Base-by-base conservation (phyloP, 2,888 invertebrate species). In the Timema cristinae region DNA sequence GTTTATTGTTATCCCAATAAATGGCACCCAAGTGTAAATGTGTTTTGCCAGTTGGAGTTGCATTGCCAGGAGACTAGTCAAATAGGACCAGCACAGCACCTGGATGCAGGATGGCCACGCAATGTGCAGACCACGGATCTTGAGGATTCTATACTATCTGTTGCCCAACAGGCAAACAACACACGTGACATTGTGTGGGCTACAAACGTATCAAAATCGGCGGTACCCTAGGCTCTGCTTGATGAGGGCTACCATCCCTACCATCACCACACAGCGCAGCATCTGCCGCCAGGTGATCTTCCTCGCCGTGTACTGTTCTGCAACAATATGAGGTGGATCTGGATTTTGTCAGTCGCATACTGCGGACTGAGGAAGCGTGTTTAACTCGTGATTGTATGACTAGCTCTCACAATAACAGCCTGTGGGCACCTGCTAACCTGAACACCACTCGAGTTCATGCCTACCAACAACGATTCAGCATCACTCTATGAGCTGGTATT, bases 161-260 rank as follows among this genome's bases (percentile, higher is more conserved):
- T n/a, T 5, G 15, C 1, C 13, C 59, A 59, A n/a, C 59, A 59
- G 15, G 59, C 15, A 16, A 5, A 6, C n/a, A 8, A 2, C n/a
- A 56, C n/a, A 11, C 16, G 7, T 56, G 56, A 7, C 59, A 13
- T 59, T 59, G 13, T 5, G 59, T n/a, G 32, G 5, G 59, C 59
- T 6, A 59, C n/a, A 32, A n/a, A n/a, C 59, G n/a, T 59, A 32
- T 59, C 59, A 59, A 11, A 32, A n/a, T 59, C 16, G n/a, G 8
- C 8, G 59, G 59, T 59, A 59, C 59, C 0, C 15, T 6, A n/a
- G 59, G 59, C n/a, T 7, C 5, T n/a, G 13, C 5, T 0, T 5
- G 59, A 59, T 59, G 59, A 59, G 15, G 59, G 59, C 59, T 59
- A 59, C 59, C 59, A 59, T 6, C 10, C 59, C 15, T 59, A 13